phyloP scores from a whole-genome alignment of 2,888 invertebrate species.

The Lasioglossum villosulum region DNA sequence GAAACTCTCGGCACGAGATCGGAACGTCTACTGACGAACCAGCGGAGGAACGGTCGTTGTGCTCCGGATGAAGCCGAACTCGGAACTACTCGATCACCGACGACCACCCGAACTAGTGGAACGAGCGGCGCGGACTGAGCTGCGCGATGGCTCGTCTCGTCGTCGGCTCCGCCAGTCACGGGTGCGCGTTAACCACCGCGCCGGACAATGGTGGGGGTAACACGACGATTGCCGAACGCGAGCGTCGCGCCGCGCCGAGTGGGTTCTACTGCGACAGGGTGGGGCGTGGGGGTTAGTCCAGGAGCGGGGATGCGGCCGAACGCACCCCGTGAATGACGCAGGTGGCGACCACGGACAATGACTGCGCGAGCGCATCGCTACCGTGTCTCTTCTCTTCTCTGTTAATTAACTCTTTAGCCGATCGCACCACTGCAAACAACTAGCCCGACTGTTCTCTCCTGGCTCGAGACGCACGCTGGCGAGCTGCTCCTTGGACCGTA shows the following conservation, averaged over 20 bases:
- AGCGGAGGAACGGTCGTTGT: background rate
- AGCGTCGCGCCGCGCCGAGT: slow-evolving; percentile 9
- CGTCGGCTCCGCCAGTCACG: slow-evolving; percentile 62
- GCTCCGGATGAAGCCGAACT: slow-evolving; percentile 33
- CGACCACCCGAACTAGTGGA: slow-evolving; percentile 67
- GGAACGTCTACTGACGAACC: slow-evolving; percentile 1
- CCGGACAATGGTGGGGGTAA: slow-evolving; percentile 30
- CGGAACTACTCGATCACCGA: slow-evolving; percentile 15
- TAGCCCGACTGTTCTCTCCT: background rate
- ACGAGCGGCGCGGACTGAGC: slow-evolving; percentile 80
- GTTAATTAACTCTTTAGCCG: slow-evolving; percentile 40
- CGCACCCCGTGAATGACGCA: slow-evolving; percentile 68
- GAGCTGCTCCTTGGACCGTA: background rate
- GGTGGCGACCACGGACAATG: slow-evolving; percentile 62
- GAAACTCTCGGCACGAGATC: slow-evolving; percentile 19
- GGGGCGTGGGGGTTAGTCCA: slow-evolving; percentile 42
- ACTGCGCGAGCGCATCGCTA: slow-evolving; percentile 51
- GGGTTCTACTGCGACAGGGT: slow-evolving; percentile 40
- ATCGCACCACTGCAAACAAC: slow-evolving; percentile 2
- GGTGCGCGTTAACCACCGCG: slow-evolving; percentile 54
- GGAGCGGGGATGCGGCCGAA: slow-evolving; percentile 52
- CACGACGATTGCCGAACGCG: background rate
- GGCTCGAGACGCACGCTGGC: background rate
- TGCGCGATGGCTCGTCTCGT: slow-evolving; percentile 68
- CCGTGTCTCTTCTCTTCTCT: slow-evolving; percentile 18